Base-by-base conservation (phyloP, 2,113 vertebrate genomes). In the Sylvilagus bachmani region DNA sequence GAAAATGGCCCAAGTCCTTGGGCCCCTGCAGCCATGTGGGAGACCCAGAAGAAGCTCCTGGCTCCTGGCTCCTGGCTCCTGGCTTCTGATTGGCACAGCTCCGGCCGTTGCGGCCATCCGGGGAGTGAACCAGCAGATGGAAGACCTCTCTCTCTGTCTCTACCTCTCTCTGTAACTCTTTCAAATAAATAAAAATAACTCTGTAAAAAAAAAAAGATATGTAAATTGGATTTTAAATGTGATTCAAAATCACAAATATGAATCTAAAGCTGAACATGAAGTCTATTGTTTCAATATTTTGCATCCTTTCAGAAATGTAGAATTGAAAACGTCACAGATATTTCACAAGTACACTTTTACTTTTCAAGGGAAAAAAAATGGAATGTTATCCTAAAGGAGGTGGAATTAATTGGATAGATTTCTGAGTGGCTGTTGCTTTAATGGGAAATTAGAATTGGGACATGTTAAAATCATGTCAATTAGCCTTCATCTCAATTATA, bases 351-450 rank as follows among this genome's bases (percentile, higher is more conserved):
- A 74, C 21, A 82, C 19, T 73, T 86, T 75, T 89, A 93, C 22
- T 83, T 92, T 90, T 38, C 3, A 89, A 77, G 24, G 51, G n/a
- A 83, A 61, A 90, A 86, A 85, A 80, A 69, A 22, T 92, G 31
- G 88, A 89, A 83, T 3, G 58, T 36, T 17, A 58, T 88, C 8
- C 49, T 83, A 88, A 77, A 86, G 11, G 95, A 58, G 29, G 19
- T 51, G 36, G 29, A 89, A 89, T 86, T 92, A 96, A 93, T 96
- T 87, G 51, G 25, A 29, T 93, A 73, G n/a, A 75, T 75, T 95
- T 95, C 81, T 96, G 58, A 70, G 61, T 78, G 75, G 38, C 94
- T 94, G 81, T 53, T 90, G 33, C 21, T 86, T 90, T 94, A 96
- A 86, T 86, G 51, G 21, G 24, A 96, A 82, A 96, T 94, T 94